Percentiles rank a stretch among this genome's conserved stretches.
phyloP scores from a whole-genome alignment of 2,797 vertebrate genomes.

The Vultur gryphus region DNA sequence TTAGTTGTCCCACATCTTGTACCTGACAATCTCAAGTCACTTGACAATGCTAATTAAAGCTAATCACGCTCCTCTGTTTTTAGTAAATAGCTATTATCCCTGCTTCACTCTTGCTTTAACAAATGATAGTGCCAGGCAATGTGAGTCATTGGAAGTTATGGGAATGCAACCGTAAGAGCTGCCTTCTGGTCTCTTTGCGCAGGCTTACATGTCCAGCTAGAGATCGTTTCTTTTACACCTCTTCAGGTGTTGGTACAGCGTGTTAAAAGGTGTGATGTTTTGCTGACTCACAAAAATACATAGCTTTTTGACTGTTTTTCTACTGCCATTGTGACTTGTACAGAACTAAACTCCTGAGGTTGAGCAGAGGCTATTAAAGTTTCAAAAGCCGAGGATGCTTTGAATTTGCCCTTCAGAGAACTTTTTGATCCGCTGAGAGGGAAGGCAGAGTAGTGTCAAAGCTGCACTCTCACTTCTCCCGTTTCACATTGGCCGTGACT shows the following conservation, averaged over 20 bases:
- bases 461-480: neutral
- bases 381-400: neutral
- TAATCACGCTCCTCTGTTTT: slow-evolving; percentile 50
- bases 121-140: neutral
- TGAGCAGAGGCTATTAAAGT: neutral
- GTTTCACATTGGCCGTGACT: slow-evolving; percentile 8
- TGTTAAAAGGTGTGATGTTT: neutral
- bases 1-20: slow-evolving; percentile 59
- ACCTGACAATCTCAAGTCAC: slow-evolving; percentile 46
- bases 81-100: slow-evolving; percentile 67
- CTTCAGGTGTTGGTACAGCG: neutral
- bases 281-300: neutral
- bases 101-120: slow-evolving; percentile 63
- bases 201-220: fast-evolving
- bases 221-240: neutral
- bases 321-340: fast-evolving
- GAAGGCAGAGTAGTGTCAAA: neutral
- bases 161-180: neutral
- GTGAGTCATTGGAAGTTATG: slow-evolving; percentile 29
- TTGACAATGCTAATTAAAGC: slow-evolving; percentile 61
- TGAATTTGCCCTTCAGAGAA: slow-evolving; percentile 40
- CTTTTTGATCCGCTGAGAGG: neutral
- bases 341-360: neutral
- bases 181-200: neutral
- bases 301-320: neutral